A percentile compares a stretch with the other conserved stretches of the same genome.
Conservation (phyloP, 2,113 vertebrate species). For the Aphyosemion australe region DNA sequence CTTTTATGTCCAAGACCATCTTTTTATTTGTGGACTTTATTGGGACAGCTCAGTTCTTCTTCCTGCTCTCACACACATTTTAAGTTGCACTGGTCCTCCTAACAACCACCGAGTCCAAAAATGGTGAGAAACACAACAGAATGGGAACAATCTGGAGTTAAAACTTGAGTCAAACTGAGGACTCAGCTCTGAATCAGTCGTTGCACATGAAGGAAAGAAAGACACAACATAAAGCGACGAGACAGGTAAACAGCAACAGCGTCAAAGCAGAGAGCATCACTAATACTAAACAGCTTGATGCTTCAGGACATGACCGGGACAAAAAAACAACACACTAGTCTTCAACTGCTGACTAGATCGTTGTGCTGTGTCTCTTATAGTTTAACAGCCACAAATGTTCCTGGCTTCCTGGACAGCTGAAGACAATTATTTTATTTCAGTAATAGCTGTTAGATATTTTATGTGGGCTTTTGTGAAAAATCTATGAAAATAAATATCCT, state of each 20-base stretch:
- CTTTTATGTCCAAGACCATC: too few relatives aligned
- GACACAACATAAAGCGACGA: background rate
- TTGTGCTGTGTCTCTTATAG: background rate
- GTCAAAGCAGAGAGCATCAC: background rate
- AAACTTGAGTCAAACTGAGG: background rate
- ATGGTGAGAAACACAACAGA: background rate
- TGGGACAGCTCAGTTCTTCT: background rate
- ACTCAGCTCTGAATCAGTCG: background rate
- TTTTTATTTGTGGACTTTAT: background rate
- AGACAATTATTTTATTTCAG: too few relatives aligned
- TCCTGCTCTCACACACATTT: background rate
- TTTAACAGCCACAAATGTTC: background rate
- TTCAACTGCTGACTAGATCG: constrained; percentile 9
- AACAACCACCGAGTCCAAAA: background rate
- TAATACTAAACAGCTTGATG: background rate
- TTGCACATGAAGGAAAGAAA: too few relatives aligned
- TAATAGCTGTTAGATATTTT: too few relatives aligned
- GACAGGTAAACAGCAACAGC: constrained; percentile 15
- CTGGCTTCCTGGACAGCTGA: too few relatives aligned
- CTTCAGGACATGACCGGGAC: constrained; percentile 6
- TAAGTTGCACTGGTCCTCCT: background rate
- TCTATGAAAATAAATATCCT: too few relatives aligned
- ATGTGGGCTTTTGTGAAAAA: too few relatives aligned
- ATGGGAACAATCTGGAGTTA: background rate
- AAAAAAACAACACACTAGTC: background rate